These are phyloP conservation scores for Xiphophorus hellerii DNA, from an alignment of 2,113 vertebrate genomes.

Conservation along the genomic window DNA sequence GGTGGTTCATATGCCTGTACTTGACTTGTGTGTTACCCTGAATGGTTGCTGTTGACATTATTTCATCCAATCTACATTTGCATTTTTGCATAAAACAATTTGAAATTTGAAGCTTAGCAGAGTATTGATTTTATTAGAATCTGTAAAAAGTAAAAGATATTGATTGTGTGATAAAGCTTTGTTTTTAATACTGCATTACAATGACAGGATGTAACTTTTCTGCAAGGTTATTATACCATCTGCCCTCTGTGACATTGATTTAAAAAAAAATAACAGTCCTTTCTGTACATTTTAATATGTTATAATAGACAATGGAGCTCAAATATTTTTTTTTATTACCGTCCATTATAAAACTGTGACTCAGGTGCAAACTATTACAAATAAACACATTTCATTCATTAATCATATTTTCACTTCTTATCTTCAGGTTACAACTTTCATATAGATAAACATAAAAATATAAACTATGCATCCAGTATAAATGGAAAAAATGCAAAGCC, in stretches of 20 bases:
- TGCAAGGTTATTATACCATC: too few relatives aligned
- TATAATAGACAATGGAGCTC: too few relatives aligned
- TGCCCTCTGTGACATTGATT: too few relatives aligned
- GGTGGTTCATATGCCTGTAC: background rate
- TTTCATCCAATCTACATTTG: background rate
- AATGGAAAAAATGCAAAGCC: conserved; percentile 18
- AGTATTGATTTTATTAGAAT: too few relatives aligned
- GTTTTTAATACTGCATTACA: too few relatives aligned
- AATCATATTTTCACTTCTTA: conserved; percentile 21
- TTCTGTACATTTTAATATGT: too few relatives aligned
- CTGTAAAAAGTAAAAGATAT: too few relatives aligned
- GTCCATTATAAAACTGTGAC: background rate
- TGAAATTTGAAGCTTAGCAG: too few relatives aligned
- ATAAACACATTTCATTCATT: conserved; percentile 22
- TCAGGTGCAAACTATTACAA: conserved; percentile 15
- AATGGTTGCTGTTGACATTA: background rate
- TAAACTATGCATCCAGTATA: background rate
- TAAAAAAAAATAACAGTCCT: too few relatives aligned
- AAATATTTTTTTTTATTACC: background rate
- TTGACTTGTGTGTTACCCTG: background rate
- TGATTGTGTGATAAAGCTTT: too few relatives aligned
- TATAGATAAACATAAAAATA: conserved; percentile 10
- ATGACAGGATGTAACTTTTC: too few relatives aligned
- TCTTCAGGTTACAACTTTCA: conserved; percentile 32
- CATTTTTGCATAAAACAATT: too few relatives aligned